Base-by-base conservation (phyloP, 1,140 invertebrate genomes). In the Drosophila ambigua region DNA sequence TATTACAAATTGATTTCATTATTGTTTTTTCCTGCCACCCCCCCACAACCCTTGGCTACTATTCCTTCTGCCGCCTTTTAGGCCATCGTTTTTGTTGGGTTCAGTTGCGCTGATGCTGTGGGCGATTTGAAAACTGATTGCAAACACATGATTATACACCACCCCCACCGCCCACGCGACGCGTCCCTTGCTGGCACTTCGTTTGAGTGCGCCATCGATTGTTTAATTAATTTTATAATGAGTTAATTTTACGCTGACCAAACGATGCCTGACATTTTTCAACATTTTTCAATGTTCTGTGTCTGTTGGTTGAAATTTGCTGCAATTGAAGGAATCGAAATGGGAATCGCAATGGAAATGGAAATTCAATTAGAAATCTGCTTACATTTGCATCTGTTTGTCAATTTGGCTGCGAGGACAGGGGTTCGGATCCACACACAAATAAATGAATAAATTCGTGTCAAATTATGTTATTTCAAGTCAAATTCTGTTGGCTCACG, bases 151-250 rank as follows among this genome's bases (percentile, higher is more conserved):
- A 60, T 54, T 51, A 57, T 52, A 57, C 45, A 59, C 55, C 20
- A 5, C 24, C 7, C 1, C 26, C 13, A 35, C 16, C 20, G 20
- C 50, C 0, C 54, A 1, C 20, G 20, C 20, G 20, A 2, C 20
- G n/a, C 8, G 28, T 31, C 50, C 45, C 23, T 48, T 1, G 26
- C 26, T 28, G 26, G 11, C 9, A 39, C 48, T 67, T 51, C 73
- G 35, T 54, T 62, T 72, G 69, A 82, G 74, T 78, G 78, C 78
- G 81, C 82, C 82, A 43, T 39, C 79, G 85, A 87, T 87, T 87
- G 83, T 87, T 87, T 87, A 88, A 87, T 87, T 87, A 87, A 87
- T 83, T 87, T 87, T 87, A 87, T 87, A 87, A 88, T 87, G 83
- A 87, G 83, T 87, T 87, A 87, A 87, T 87, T 87, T 88, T 77